phyloP scores from a whole-genome alignment of 2,888 invertebrate genomes.

The Mesochorus sp. region DNA sequence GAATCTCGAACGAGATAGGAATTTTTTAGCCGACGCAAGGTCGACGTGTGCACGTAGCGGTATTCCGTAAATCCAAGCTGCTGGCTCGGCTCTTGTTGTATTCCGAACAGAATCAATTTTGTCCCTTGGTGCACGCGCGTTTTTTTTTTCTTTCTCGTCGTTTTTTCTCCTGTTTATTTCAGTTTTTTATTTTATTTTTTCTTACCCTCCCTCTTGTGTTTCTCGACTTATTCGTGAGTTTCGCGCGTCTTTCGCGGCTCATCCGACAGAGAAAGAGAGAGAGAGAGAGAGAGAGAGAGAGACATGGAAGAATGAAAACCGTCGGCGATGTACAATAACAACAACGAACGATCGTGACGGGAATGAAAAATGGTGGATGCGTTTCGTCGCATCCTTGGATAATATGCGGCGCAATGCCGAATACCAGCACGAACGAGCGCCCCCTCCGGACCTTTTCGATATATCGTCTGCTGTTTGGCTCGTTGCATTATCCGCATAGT shows the following conservation, averaged over 20 bases:
- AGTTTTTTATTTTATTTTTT: neutral
- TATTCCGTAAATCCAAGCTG: slow-evolving; percentile 34
- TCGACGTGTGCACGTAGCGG: slow-evolving; percentile 48
- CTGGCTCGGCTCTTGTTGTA: slow-evolving; percentile 28
- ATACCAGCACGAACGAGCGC: slow-evolving; percentile 73
- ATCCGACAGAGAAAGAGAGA: slow-evolving; percentile 5
- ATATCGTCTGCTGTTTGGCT: slow-evolving; percentile 15
- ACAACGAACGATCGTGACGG: slow-evolving; percentile 73
- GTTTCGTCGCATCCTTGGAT: slow-evolving; percentile 80
- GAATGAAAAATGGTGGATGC: slow-evolving; percentile 73
- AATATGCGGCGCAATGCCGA: slow-evolving; percentile 80
- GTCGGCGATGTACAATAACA: slow-evolving; percentile 71
- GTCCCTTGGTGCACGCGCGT: slow-evolving; percentile 5
- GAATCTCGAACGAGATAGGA: slow-evolving; percentile 32
- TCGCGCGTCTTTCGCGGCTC: slow-evolving; percentile 17
- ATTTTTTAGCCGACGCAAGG: slow-evolving; percentile 44
- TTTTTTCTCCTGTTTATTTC: neutral
- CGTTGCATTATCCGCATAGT: slow-evolving; percentile 27
- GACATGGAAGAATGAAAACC: slow-evolving; percentile 72
- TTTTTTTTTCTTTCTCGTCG: slow-evolving; percentile 6
- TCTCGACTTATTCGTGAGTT: slow-evolving; percentile 23
- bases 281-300: neutral
- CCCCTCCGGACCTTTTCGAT: slow-evolving; percentile 57
- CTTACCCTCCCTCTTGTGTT: neutral
- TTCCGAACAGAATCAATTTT: slow-evolving; percentile 30